A percentile compares a stretch with the other conserved stretches of the same genome.
phyloP scores from a whole-genome alignment of 35 echinoderm and acorn worm genomes.

The Strongylocentrotus purpuratus region DNA sequence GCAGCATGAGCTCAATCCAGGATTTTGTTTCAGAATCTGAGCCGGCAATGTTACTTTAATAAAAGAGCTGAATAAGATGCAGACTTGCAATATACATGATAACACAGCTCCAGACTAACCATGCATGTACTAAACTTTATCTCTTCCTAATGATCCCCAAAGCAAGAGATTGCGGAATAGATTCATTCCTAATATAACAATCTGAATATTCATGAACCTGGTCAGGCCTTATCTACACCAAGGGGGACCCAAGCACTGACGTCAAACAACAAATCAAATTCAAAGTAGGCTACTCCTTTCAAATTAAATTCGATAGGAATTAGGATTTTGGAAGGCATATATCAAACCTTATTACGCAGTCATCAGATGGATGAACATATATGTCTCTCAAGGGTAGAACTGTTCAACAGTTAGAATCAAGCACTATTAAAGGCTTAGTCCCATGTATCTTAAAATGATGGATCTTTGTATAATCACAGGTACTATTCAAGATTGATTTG shows the following conservation, averaged over 20 bases:
- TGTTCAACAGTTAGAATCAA: neutral
- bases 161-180: neutral
- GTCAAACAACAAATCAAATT: slow-evolving; percentile 13
- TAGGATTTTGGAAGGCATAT: neutral
- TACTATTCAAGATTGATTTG: too few relatives aligned
- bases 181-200: neutral
- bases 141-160: neutral
- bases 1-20: too few relatives aligned
- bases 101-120: neutral
- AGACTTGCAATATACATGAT: too few relatives aligned
- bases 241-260: neutral
- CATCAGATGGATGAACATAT: neutral
- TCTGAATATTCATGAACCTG: neutral
- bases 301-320: neutral
- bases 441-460: too few relatives aligned
- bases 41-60: too few relatives aligned
- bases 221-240: neutral
- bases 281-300: neutral
- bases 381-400: neutral
- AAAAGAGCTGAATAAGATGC: too few relatives aligned
- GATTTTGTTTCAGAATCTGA: too few relatives aligned
- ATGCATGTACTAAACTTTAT: neutral
- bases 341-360: neutral
- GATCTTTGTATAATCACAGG: too few relatives aligned
- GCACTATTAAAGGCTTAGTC: too few relatives aligned